Base-by-base conservation (phyloP, 37 sponge, comb jelly and placozoan genomes). In the Lycopodina hypogea region DNA sequence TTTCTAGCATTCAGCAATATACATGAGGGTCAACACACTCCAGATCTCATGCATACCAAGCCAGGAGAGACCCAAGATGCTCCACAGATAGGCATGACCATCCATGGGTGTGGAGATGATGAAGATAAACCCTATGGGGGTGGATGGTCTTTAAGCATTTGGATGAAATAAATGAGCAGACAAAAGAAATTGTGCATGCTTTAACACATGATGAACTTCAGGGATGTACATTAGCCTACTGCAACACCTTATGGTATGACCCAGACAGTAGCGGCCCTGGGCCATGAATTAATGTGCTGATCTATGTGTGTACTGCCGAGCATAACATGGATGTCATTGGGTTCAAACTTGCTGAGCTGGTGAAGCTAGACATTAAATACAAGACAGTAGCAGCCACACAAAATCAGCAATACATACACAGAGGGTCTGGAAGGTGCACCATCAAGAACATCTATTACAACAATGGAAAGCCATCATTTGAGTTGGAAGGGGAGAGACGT, bases 341-440 rank as follows among this genome's bases (percentile, higher is more conserved):
- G 0, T 50, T 84, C 76, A 78, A 74, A 30, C 60, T 84, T 32
- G 65, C 84, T 24, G 69, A 84, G 22, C 23, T 84, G 72, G 85
- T 84, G 0, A 78, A 71, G 30, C 80, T 80, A 40, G 65, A 58
- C 33, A 89, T 89, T 51, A 52, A 80, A 1, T 89, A 84, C 35
- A 89, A 89, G 71, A 89, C 85, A 19, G 89, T 84, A 48, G 81
- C 71, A 41, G 89, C 89, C 22, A 89, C 85, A 3, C 42, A 0
- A 0, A 36, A 71, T 73, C 7, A 32, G 7, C 2, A 65, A 12
- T 89, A 89, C 63, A 56, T 71, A 6, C 36, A 69, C 51, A 23
- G 33, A 45, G 83, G 21, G 23, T 32, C 40, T 55, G 88, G 83
- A 29, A 22, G 23, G 0, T 32, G 28, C n/a, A 81, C 69, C 40